Evolutionary conservation across 2,797 vertebrate species (phyloP).

Genomic region (Meda fulgida): DNA sequence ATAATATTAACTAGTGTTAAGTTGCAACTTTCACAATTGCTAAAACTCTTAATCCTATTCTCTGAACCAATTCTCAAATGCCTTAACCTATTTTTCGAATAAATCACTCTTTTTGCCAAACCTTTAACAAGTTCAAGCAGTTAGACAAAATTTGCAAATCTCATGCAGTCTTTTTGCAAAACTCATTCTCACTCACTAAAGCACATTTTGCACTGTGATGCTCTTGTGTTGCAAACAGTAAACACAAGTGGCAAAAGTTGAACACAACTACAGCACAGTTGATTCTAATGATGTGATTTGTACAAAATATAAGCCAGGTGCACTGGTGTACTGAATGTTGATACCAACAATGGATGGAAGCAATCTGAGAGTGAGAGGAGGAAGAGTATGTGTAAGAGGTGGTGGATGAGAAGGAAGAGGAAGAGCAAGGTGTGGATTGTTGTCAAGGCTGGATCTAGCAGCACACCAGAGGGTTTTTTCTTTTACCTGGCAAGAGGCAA

Average conservation of each 20-base stretch:
- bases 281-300: too few relatives aligned
- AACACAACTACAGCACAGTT: too few relatives aligned
- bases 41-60: not conserved
- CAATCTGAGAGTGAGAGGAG: not conserved
- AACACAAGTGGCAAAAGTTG: too few relatives aligned
- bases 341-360: not conserved
- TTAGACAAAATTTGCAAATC: too few relatives aligned
- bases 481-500: not conserved
- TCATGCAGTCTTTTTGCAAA: not conserved
- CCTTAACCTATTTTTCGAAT: not conserved
- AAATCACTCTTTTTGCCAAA: too few relatives aligned
- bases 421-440: not conserved
- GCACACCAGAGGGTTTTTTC: not conserved
- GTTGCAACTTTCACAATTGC: not conserved
- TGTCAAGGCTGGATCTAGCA: not conserved
- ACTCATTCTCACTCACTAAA: not conserved
- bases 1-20: not conserved
- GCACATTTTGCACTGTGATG: not conserved
- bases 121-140: too few relatives aligned
- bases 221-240: too few relatives aligned
- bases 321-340: not conserved
- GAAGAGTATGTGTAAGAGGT: not conserved
- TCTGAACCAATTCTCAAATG: not conserved
- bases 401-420: not conserved
- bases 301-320: not conserved